Conservation (phyloP, 2,888 invertebrate genomes). For the Mellilla xanthometata region DNA sequence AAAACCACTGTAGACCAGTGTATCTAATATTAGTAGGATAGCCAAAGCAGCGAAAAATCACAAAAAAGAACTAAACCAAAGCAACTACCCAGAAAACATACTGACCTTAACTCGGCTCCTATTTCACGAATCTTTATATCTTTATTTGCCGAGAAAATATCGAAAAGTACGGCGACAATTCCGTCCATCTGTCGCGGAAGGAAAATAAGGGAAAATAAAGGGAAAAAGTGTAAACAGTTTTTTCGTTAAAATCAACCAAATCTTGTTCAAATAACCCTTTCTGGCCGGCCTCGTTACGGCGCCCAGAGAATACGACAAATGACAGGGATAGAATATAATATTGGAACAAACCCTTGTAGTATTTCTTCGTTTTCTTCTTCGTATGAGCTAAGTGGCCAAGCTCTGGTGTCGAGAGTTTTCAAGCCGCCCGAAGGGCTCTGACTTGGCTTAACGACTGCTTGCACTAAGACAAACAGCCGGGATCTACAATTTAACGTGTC, state of each 20-base stretch:
- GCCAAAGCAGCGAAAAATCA: too few species aligned
- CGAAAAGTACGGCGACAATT: constrained; percentile 32
- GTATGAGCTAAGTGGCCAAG: too few species aligned
- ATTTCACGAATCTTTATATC: constrained; percentile 8
- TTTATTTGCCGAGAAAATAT: constrained; percentile 28
- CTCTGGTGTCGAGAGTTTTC: too few species aligned
- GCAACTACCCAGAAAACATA: constrained; percentile 1
- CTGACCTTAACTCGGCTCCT: not conserved
- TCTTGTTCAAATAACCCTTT: constrained; percentile 59
- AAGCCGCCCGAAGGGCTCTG: too few species aligned
- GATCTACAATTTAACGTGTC: too few species aligned
- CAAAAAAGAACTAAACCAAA: not conserved
- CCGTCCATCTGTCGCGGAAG: constrained; percentile 24
- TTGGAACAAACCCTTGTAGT: too few species aligned
- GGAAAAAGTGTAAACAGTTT: constrained; percentile 41
- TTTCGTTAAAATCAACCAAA: constrained; percentile 50
- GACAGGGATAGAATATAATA: too few species aligned
- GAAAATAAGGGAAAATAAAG: constrained; percentile 29
- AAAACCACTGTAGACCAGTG: too few species aligned
- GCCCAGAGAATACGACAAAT: constrained; percentile 26
- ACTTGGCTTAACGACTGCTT: too few species aligned
- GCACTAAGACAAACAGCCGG: too few species aligned
- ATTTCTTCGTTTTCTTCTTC: too few species aligned
- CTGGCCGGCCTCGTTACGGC: constrained; percentile 45
- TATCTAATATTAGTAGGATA: too few species aligned